Percentiles rank a stretch among this genome's conserved stretches.
Conservation (phyloP, 2,888 invertebrate species). For the Drosophila paramelanica region DNA sequence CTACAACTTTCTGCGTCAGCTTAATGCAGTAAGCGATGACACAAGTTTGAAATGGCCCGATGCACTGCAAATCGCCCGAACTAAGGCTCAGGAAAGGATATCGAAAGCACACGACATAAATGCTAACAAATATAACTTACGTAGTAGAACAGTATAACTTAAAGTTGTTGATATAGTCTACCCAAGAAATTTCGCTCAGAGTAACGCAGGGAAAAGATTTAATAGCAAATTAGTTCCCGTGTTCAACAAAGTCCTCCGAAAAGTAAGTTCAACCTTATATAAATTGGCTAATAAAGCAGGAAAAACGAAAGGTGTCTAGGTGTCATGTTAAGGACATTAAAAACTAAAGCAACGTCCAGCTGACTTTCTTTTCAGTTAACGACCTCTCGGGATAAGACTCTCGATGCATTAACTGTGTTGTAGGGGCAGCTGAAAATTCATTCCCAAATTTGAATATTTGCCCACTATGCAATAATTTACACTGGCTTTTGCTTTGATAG, state of each 20-base stretch:
- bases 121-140: neutral
- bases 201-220: neutral
- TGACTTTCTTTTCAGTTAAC: neutral
- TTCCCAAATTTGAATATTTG: no score
- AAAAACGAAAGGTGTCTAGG: neutral
- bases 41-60: no score
- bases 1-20: neutral
- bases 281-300: neutral
- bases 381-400: neutral
- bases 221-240: neutral
- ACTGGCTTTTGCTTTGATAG: no score
- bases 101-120: neutral
- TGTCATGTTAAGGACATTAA: no score
- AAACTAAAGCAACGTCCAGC: no score
- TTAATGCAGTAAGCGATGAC: no score
- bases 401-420: no score
- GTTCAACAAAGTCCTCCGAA: neutral
- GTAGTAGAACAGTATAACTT: neutral
- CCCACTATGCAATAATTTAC: no score
- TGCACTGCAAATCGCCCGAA: neutral
- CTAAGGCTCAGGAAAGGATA: neutral
- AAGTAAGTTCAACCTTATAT: neutral
- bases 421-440: no score
- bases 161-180: neutral
- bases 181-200: neutral